phyloP scores from a whole-genome alignment of 2,797 vertebrate species.

The Brotula barbata region DNA sequence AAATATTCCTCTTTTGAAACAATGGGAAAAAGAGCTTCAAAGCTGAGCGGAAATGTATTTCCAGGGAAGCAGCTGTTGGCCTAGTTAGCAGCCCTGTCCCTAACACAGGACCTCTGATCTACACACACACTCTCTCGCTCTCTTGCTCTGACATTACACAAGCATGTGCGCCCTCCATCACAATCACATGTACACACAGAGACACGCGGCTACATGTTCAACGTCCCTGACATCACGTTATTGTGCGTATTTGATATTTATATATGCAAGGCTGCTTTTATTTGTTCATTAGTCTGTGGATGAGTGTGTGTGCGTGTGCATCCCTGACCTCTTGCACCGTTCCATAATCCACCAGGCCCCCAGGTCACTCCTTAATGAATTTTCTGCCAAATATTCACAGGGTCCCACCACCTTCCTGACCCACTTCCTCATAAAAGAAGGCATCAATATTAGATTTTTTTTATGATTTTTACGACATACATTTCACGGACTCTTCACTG shows the following conservation, averaged over 20 bases:
- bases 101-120: constrained; percentile 54
- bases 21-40: constrained; percentile 67
- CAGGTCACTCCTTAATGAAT: constrained; percentile 54
- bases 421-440: constrained; percentile 29
- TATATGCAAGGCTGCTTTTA: not conserved
- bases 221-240: not conserved
- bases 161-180: constrained; percentile 8
- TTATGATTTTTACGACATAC: not conserved
- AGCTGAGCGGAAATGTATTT: constrained; percentile 69
- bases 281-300: constrained; percentile 1
- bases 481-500: not conserved
- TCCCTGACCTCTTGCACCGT: constrained; percentile 26
- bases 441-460: not conserved
- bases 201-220: too few species aligned
- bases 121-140: constrained; percentile 28
- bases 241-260: constrained; percentile 10
- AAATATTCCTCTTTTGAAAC: constrained; percentile 56
- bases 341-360: constrained; percentile 44
- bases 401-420: constrained; percentile 38
- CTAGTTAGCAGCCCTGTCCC: constrained; percentile 69
- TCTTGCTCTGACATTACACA: constrained; percentile 22
- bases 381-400: constrained; percentile 45
- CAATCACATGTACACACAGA: constrained; percentile 16
- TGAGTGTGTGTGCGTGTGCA: constrained; percentile 4
- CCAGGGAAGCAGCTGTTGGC: constrained; percentile 74